These are phyloP conservation scores for Deilephila porcellus DNA, from an alignment of 2,888 invertebrate genomes.

Conservation along the genomic window DNA sequence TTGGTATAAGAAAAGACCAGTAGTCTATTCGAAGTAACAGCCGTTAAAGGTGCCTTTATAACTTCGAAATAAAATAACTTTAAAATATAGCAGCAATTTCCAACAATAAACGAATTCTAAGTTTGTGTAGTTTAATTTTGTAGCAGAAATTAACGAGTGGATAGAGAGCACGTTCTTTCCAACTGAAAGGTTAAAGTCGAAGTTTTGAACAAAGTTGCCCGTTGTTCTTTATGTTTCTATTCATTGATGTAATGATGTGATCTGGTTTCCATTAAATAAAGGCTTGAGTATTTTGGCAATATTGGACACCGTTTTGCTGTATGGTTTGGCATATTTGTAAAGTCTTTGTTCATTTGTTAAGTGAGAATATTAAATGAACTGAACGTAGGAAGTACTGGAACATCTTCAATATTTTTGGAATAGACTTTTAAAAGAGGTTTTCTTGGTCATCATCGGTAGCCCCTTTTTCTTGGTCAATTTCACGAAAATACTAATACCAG, in stretches of 20 bases:
- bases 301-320: background rate
- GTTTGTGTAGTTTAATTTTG: conserved; percentile 48
- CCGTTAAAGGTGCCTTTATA: background rate
- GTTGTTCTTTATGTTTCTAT: conserved; percentile 15
- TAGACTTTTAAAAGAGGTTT: no score
- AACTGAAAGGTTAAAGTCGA: conserved; percentile 41
- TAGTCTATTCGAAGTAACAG: background rate
- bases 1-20: background rate
- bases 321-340: background rate
- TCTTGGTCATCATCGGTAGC: no score
- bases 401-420: no score
- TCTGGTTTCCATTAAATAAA: background rate
- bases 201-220: conserved; percentile 26
- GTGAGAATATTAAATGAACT: no score
- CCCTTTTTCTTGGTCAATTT: no score
- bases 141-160: conserved; percentile 55
- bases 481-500: no score
- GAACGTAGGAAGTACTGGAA: no score
- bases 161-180: conserved; percentile 50
- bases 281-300: background rate
- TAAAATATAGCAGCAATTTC: background rate
- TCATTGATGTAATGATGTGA: conserved; percentile 1
- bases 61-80: background rate
- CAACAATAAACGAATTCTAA: background rate
- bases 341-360: background rate